A percentile compares a stretch with the other conserved stretches of the same genome.
Conservation (phyloP, 2,888 invertebrate genomes). For the Drosophila fungiperda region DNA sequence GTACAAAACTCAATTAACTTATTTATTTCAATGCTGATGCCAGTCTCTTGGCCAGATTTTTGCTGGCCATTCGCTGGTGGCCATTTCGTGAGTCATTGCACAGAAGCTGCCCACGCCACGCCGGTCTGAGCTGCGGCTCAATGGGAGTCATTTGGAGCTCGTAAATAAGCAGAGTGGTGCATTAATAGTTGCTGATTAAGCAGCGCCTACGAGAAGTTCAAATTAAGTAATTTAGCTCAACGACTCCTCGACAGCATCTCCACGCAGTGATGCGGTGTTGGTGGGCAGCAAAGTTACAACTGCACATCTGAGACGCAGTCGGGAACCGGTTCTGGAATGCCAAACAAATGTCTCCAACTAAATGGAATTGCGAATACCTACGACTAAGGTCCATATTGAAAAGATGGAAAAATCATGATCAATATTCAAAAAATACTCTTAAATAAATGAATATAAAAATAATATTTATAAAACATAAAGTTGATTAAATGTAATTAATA, state of each 20-base stretch:
- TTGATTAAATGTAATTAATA: not conserved
- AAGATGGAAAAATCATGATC: not conserved
- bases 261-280: constrained; percentile 22
- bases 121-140: constrained; percentile 39
- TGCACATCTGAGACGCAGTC: not conserved
- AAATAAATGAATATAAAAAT: no score
- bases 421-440: no score
- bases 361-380: not conserved
- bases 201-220: constrained; percentile 76
- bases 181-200: constrained; percentile 85
- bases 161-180: constrained; percentile 84
- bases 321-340: constrained; percentile 36
- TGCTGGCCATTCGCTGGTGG: not conserved
- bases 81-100: constrained; percentile 41
- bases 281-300: constrained; percentile 18
- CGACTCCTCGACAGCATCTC: constrained; percentile 19
- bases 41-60: not conserved
- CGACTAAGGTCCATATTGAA: not conserved
- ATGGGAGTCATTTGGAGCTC: constrained; percentile 82
- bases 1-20: not conserved
- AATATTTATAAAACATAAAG: not conserved
- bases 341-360: not conserved
- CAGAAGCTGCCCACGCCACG: constrained; percentile 29
- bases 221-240: constrained; percentile 74
- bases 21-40: not conserved